These are phyloP conservation scores for Eristalis tenax DNA, from an alignment of 2,888 invertebrate genomes.

Conservation along the genomic window DNA sequence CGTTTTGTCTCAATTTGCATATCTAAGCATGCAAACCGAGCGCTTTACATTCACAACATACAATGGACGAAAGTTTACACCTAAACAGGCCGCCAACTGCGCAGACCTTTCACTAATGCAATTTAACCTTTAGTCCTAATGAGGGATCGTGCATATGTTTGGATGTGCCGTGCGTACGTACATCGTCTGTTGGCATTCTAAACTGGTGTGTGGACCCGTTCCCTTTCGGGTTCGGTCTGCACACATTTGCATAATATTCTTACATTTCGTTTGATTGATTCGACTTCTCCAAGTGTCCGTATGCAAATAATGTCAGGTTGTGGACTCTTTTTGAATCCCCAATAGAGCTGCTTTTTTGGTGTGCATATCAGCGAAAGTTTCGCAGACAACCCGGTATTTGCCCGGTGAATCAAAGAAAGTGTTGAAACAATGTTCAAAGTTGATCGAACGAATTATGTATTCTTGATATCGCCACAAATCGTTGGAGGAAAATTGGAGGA, in stretches of 20 bases:
- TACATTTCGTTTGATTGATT: slow-evolving; percentile 56
- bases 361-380: background rate
- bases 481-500: no score
- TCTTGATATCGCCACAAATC: no score
- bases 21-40: background rate
- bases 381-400: background rate
- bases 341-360: background rate
- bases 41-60: slow-evolving; percentile 4
- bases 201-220: background rate
- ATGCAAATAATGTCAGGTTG: slow-evolving; percentile 27
- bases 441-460: no score
- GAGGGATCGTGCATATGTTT: slow-evolving; percentile 1
- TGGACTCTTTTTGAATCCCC: slow-evolving; percentile 14
- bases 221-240: slow-evolving; percentile 4
- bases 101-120: slow-evolving; percentile 8
- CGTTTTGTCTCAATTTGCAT: slow-evolving; percentile 16
- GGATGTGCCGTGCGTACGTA: background rate
- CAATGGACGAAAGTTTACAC: slow-evolving; percentile 4
- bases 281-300: slow-evolving; percentile 24
- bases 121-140: slow-evolving; percentile 12
- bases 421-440: no score
- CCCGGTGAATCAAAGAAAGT: background rate
- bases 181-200: background rate
- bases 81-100: background rate
- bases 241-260: slow-evolving; percentile 53